Percentiles rank a stretch among this genome's conserved stretches.
Evolutionary conservation across 1,140 invertebrate species (phyloP).

Genomic region (Caenorhabditis tropicalis): DNA sequence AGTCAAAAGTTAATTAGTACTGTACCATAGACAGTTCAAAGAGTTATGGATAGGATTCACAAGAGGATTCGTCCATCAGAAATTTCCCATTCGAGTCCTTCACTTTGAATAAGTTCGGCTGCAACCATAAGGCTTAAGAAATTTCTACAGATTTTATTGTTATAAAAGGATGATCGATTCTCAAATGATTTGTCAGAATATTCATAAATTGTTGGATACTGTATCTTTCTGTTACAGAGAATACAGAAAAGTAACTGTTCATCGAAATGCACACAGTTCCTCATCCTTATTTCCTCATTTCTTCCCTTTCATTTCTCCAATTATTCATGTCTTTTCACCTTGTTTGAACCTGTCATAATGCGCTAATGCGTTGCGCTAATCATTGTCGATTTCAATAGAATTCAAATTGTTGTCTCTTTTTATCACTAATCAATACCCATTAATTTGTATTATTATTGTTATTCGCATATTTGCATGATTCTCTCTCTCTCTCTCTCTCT

Average conservation of each 20-base stretch:
- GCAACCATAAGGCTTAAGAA: too few relatives aligned
- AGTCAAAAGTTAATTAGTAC: background rate
- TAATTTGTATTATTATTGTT: conserved; percentile 36
- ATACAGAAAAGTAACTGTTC: too few relatives aligned
- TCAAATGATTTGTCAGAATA: too few relatives aligned
- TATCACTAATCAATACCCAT: conserved; percentile 30
- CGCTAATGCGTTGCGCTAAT: conserved; percentile 32
- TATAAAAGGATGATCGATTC: too few relatives aligned
- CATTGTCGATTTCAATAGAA: conserved; percentile 28
- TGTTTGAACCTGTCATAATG: conserved; percentile 34
- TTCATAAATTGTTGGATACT: too few relatives aligned
- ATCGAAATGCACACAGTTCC: background rate
- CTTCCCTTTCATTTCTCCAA: background rate
- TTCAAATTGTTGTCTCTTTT: background rate
- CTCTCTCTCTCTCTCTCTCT: too few relatives aligned
- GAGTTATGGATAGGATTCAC: background rate
- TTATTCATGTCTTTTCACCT: background rate
- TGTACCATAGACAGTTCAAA: too few relatives aligned
- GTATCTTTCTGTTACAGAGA: too few relatives aligned
- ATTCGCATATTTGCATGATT: conserved; percentile 30
- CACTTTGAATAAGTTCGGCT: too few relatives aligned
- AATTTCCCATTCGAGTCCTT: too few relatives aligned
- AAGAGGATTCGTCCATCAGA: too few relatives aligned
- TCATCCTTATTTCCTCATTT: background rate
- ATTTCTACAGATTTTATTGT: too few relatives aligned